A percentile compares a stretch with the other conserved stretches of the same genome.
These are phyloP conservation scores for Narcine bancroftii DNA, from an alignment of 2,113 vertebrate species.

Conservation along the genomic window DNA sequence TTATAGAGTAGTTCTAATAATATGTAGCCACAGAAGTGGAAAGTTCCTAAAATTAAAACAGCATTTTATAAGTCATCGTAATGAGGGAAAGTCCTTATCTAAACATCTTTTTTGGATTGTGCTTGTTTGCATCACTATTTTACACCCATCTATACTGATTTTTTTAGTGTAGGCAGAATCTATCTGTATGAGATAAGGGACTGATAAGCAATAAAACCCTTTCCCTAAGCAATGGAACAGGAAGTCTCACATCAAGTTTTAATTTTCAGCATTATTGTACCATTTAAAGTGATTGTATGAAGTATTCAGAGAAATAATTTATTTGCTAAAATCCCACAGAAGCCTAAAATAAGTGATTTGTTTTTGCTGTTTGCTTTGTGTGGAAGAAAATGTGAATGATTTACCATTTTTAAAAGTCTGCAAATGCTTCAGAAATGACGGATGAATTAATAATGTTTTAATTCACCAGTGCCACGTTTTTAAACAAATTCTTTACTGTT, in stretches of 20 bases:
- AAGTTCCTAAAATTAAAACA: constrained; percentile 25
- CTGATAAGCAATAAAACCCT: constrained; percentile 10
- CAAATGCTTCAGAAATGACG: neutral
- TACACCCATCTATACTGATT: constrained; percentile 1
- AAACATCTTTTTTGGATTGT: constrained; percentile 8
- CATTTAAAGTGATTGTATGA: constrained; percentile 5
- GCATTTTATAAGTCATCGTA: neutral
- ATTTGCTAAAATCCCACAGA: neutral
- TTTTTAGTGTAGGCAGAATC: constrained; percentile 5
- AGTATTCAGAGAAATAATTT: neutral
- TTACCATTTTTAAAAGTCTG: neutral
- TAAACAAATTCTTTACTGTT: neutral
- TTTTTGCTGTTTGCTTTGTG: neutral
- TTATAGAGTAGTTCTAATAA: neutral
- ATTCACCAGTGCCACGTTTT: neutral
- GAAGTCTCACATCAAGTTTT: constrained; percentile 13
- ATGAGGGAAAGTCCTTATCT: constrained; percentile 3
- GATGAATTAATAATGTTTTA: neutral
- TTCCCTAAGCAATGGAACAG: constrained; percentile 23
- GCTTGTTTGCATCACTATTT: neutral
- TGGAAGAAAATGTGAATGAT: neutral
- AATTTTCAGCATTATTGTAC: neutral
- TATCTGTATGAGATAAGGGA: constrained; percentile 14
- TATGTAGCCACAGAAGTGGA: neutral
- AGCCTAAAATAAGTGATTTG: neutral